Base-by-base conservation (phyloP, 2,888 invertebrate species). In the Strigamia maritima region DNA sequence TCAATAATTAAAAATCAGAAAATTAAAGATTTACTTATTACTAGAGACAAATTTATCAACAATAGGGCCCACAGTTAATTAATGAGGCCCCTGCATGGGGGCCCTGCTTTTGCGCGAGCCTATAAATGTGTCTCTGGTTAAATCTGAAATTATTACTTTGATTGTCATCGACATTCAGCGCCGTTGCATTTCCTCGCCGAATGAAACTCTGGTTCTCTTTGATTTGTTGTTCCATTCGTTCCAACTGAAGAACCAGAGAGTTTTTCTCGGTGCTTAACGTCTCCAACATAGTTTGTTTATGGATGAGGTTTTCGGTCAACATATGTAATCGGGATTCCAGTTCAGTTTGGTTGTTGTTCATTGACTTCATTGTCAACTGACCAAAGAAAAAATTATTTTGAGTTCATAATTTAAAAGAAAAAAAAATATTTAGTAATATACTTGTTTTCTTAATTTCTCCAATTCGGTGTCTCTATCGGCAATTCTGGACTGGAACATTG, bases 231-330 rank as follows among this genome's bases (percentile, higher is more conserved):
- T 91, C 82, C 44, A 16, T 65, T 84, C 94, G 92, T 85, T 96
- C 95, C 83, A 95, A 86, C 84, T 95, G 95, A 83, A 96, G 88
- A 82, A 90, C 89, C 77, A 96, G 87, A 24, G 94, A 94, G 87
- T 95, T 95, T 84, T 94, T 91, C 84, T 96, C 95, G 0, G 93
- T 92, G 79, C 94, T 90, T 65, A 94, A 87, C 24, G 90, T 89
- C 85, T 97, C 96, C n/a, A 97, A 87, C 82, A 91, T 90, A 70
- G 91, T 92, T 86, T 97, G 97, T 84, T 94, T 95, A 84, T 92
- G 90, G 79, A 96, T 93, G 44, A 97, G 87, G 74, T 92, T 93
- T 84, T 95, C 92, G 0, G 95, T 95, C 19, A 96, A 87, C 1
- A 86, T 83, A 79, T 87, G 86, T 1, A 89, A 84, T 40, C 88